phyloP scores from a whole-genome alignment of 2,888 invertebrate species.

The Schrankia costaestrigalis region DNA sequence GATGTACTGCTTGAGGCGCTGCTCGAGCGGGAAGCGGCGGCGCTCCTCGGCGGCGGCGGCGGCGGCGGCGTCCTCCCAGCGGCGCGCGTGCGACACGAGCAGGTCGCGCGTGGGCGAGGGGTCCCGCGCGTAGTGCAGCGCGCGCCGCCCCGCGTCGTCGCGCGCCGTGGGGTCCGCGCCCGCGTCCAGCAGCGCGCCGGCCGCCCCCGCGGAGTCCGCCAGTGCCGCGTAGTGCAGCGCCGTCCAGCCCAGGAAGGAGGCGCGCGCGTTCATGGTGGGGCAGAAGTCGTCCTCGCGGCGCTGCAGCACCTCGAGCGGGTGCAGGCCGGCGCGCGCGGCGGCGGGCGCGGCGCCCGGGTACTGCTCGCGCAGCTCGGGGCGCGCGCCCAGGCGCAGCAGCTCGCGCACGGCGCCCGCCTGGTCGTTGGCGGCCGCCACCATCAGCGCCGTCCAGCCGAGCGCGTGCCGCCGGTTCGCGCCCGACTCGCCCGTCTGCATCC shows the following conservation, averaged over 20 bases:
- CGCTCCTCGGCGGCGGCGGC: constrained; percentile 89
- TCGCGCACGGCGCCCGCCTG: constrained; percentile 81
- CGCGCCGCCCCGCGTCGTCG: constrained; percentile 89
- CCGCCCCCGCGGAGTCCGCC: constrained; percentile 83
- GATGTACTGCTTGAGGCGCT: constrained; percentile 88
- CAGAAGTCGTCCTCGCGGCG: constrained; percentile 92
- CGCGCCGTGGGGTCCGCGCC: constrained; percentile 88
- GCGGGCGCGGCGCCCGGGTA: constrained; percentile 86
- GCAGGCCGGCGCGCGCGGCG: constrained; percentile 83
- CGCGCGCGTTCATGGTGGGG: constrained; percentile 84
- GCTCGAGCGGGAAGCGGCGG: constrained; percentile 90
- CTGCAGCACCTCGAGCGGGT: constrained; percentile 86
- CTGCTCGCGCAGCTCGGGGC: constrained; percentile 87
- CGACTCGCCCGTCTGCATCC: constrained; percentile 53
- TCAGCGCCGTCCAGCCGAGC: constrained; percentile 93
- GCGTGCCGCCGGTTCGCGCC: constrained; percentile 86
- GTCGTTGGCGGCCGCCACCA: constrained; percentile 91
- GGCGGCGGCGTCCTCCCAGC: constrained; percentile 75
- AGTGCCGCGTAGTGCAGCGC: constrained; percentile 94
- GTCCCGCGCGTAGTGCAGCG: constrained; percentile 87
- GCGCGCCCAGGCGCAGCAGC: constrained; percentile 87
- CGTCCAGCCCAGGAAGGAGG: constrained; percentile 91
- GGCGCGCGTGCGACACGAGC: constrained; percentile 75
- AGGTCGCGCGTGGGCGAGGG: constrained; percentile 82
- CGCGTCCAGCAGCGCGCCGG: constrained; percentile 83